Evolutionary conservation across 2,888 invertebrate species (phyloP), one percentile per base, ranked within the genome.

Genomic region (Tyria jacobaeae): DNA sequence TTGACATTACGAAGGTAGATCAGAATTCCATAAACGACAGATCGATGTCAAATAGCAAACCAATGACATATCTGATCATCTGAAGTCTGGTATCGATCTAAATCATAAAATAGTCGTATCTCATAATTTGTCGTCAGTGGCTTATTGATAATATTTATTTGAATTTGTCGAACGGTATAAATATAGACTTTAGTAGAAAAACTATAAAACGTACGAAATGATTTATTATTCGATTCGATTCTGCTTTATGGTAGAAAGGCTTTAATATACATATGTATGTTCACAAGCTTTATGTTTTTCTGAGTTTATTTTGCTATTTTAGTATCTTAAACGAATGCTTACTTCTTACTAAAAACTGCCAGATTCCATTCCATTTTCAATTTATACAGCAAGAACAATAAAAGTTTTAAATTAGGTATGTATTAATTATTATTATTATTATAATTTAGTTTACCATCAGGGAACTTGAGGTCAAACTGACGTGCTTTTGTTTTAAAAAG

Each of bases 21-120:
- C 50, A 58, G 52, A 71, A 66, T 67, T 63, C 53, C 59, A 67
- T 65, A 58, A 60, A 58, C 70, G 53, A 54, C 63, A 64, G 50
- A 51, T 48, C 51, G 39, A 61, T 62, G 67, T 65, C 67, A 54
- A 71, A 61, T 57, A 53, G 60, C 51, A 74, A 60, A 70, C 71
- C 72, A 56, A 73, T 73, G 64, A 64, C 57, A n/a, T 41, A 41
- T 54, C 34, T 64, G 70, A 74, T 74, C 72, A 68, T 57, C 70
- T 72, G 61, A 37, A 56, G 62, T 64, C 66, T 64, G 60, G 37
- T 39, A 60, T 60, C 41, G 79, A 75, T 75, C 78, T 86, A 86
- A 87, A 82, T 75, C 68, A 77, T 75, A 74, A 75, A 85, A 85
- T 77, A 73, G 80, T 82, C 80, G 76, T 70, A 81, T 85, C 83